A percentile compares a stretch with the other conserved stretches of the same genome.
Conservation (phyloP, 2,113 vertebrate species). For the Thalassarche chlororhynchos region DNA sequence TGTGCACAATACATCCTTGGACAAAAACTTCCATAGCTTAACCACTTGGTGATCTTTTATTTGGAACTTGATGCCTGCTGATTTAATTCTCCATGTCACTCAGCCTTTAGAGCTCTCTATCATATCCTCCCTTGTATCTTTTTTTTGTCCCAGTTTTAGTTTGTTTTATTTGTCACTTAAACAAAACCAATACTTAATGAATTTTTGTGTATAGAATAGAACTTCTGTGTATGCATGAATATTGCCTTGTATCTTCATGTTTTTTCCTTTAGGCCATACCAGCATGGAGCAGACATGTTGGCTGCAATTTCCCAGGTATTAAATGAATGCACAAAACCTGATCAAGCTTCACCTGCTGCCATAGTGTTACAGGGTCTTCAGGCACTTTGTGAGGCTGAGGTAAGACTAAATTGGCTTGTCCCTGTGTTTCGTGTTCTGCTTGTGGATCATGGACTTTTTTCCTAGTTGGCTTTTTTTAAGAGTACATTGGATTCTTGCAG, state of each 20-base stretch:
- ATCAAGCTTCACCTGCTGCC: conserved; percentile 87
- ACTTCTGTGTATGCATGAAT: background rate
- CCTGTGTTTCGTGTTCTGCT: background rate
- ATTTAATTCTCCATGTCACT: background rate
- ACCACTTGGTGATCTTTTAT: background rate
- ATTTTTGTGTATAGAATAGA: background rate
- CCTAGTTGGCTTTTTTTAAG: background rate
- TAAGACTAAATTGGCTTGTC: conserved; percentile 42
- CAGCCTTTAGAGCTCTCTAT: background rate
- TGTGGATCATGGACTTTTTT: background rate
- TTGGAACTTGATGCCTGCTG: background rate
- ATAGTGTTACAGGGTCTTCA: conserved; percentile 90
- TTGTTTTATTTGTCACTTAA: background rate
- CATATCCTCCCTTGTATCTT: background rate
- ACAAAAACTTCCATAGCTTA: background rate
- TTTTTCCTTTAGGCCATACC: conserved; percentile 85
- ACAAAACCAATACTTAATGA: background rate
- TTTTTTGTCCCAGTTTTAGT: background rate
- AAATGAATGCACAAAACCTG: conserved; percentile 83
- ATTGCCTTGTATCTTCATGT: background rate
- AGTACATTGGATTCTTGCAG: background rate
- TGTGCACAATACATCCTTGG: background rate
- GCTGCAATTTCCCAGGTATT: conserved; percentile 87
- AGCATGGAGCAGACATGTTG: conserved; percentile 95
- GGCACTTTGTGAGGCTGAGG: conserved; percentile 93